phyloP scores from a whole-genome alignment of 64 coral and sea anemone species.

The Montipora efflorescens region DNA sequence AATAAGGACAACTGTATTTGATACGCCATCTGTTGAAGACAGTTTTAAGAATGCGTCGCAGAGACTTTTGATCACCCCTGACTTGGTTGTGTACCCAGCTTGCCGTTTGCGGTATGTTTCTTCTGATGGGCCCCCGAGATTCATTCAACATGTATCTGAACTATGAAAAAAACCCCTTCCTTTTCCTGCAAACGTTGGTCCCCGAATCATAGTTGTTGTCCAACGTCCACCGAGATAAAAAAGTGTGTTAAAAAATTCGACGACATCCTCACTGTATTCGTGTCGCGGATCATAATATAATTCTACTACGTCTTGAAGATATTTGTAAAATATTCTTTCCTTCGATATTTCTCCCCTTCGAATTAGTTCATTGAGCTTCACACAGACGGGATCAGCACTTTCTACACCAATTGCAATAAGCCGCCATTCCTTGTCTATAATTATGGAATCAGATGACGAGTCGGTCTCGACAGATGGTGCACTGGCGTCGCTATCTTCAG shows the following conservation, averaged over 20 bases:
- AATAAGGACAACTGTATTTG: conserved; percentile 13
- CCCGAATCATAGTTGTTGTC: conserved; percentile 59
- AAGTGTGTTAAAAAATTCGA: conserved; percentile 70
- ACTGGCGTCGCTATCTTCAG: conserved; percentile 4
- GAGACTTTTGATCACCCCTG: conserved; percentile 27
- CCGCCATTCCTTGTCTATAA: background rate
- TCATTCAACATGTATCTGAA: conserved; percentile 33
- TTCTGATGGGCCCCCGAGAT: conserved; percentile 42
- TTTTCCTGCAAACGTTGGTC: conserved; percentile 69
- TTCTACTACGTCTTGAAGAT: conserved; percentile 61
- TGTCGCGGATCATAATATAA: conserved; percentile 43
- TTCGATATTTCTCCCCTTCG: background rate
- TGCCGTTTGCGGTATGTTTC: conserved; percentile 2
- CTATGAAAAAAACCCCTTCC: conserved; percentile 33
- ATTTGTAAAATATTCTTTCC: conserved; percentile 70
- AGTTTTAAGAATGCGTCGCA: conserved; percentile 6
- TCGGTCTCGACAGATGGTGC: background rate
- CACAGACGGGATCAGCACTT: conserved; percentile 65
- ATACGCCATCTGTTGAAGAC: conserved; percentile 30
- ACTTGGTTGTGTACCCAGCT: conserved; percentile 51
- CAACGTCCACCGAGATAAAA: conserved; percentile 64
- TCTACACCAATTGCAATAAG: conserved; percentile 19
- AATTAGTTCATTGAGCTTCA: conserved; percentile 68
- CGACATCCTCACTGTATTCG: conserved; percentile 57
- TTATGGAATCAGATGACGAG: background rate